Base-by-base conservation (phyloP, 2,113 vertebrate species). In the Nyctereutes procyonoides region DNA sequence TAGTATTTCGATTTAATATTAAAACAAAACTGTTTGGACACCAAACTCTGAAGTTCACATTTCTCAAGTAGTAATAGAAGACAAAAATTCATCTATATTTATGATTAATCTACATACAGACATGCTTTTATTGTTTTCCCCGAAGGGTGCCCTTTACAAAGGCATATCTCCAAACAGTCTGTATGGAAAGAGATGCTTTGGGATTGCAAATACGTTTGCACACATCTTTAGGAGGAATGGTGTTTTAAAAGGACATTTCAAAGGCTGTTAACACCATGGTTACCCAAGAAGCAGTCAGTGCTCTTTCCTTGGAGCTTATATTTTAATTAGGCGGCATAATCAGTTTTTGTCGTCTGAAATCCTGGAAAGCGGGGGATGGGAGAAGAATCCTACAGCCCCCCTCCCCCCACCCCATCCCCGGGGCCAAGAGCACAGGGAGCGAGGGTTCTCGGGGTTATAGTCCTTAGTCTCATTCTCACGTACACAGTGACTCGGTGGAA, bases 41-140 rank as follows among this genome's bases (percentile, higher is more conserved):
- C 5, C 56, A 56, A 58, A 77, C 56, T 84, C 63, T 19, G 38
- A 86, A 77, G 28, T 88, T 73, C 20, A 43, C 17, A 67, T 74
- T 74, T 94, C 65, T 69, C n/a, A 60, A 81, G 48, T 17, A 89
- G 93, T 94, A 91, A 93, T 15, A 24, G 53, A 93, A 80, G 43
- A 74, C 62, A 80, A 84, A 84, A 94, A 71, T 73, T 48, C 76
- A 12, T 26, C 71, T 60, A n/a, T 19, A 28, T 7, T 71, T 2
- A 82, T 63, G 51, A 74, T 60, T 7, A 76, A 13, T 32, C 67
- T 62, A 43, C 16, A 26, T 4, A 67, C 1, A 83, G 71, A 80
- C 9, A 65, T 2, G 60, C 5, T 90, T 84, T 30, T 35, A 51
- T 14, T 88, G 81, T 92, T 76, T 79, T 73, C 43, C 55, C 3